Conservation (phyloP, 2,797 vertebrate species). For the Myotis planiceps region DNA sequence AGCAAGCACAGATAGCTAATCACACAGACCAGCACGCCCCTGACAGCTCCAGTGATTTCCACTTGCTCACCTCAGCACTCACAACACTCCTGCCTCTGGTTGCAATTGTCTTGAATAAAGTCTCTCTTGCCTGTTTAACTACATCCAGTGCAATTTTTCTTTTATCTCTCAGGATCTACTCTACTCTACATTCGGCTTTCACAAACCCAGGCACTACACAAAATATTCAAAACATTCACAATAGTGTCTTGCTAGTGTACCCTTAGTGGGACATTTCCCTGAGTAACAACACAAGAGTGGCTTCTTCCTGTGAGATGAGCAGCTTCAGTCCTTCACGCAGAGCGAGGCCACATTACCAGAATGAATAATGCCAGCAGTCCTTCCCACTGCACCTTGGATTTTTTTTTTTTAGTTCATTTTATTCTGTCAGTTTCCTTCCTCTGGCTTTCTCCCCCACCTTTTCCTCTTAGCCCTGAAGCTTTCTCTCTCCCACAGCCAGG, state of each 20-base stretch:
- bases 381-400: background rate
- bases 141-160: background rate
- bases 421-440: background rate
- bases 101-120: background rate
- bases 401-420: background rate
- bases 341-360: background rate
- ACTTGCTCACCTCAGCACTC: background rate
- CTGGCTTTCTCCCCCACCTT: background rate
- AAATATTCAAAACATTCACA: background rate
- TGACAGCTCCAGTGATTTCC: background rate
- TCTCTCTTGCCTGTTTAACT: background rate
- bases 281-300: background rate
- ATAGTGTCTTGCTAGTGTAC: background rate
- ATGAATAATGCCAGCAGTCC: background rate
- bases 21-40: too few species aligned
- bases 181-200: background rate
- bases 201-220: background rate
- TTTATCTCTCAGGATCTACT: background rate
- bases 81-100: background rate
- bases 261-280: background rate
- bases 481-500: background rate
- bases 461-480: background rate
- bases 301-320: background rate
- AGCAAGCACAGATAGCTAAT: background rate
- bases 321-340: background rate